Conservation (phyloP, 1,140 invertebrate genomes). For the Diploscapter pachys region DNA sequence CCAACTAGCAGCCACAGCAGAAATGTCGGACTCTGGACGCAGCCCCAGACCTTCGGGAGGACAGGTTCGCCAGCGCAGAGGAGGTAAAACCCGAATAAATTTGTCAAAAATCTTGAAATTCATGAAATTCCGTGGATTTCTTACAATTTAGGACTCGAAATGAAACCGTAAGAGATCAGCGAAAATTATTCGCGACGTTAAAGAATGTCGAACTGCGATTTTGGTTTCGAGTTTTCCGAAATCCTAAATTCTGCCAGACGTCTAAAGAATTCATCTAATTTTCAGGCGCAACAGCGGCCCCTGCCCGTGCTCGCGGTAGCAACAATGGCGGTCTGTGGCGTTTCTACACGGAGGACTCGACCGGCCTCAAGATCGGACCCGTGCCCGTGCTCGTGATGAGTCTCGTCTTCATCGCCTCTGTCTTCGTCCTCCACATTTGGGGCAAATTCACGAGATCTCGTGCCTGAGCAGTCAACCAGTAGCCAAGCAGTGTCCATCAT, state of each 20-base stretch:
- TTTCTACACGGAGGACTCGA: conserved; percentile 99
- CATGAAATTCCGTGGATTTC: too few species aligned
- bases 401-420: conserved; percentile 95
- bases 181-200: too few species aligned
- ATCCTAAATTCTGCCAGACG: too few species aligned
- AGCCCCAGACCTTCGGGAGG: conserved; percentile 46
- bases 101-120: too few species aligned
- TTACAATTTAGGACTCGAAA: too few species aligned
- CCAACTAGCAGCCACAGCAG: too few species aligned
- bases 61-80: conserved; percentile 46
- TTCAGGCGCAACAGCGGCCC: conserved; percentile 67
- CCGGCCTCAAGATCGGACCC: conserved; percentile 99
- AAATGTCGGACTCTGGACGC: conserved; percentile 46
- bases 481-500: too few species aligned
- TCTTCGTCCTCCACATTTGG: conserved; percentile 99
- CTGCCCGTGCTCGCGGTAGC: conserved; percentile 69
- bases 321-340: conserved; percentile 97
- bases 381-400: conserved; percentile 99
- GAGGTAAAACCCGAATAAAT: conserved; percentile 2
- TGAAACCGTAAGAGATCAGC: too few species aligned
- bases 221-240: too few species aligned
- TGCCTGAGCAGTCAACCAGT: conserved; percentile 5
- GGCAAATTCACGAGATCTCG: conserved; percentile 82
- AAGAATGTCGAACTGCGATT: too few species aligned
- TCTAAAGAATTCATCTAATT: not conserved